Base-by-base conservation (phyloP, 2,113 vertebrate genomes). In the Lutjanus erythropterus region DNA sequence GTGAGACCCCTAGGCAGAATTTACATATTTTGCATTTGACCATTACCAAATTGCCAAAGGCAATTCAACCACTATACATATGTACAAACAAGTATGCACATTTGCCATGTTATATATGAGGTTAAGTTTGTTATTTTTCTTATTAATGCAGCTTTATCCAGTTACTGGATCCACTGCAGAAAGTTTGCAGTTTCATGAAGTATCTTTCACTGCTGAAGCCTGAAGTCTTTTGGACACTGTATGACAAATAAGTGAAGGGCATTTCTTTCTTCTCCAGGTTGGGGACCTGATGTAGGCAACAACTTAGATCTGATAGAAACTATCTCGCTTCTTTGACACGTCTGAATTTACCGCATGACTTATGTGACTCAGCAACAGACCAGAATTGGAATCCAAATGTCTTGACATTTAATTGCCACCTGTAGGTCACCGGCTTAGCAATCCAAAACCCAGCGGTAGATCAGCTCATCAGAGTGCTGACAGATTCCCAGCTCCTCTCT, bases 351-450 rank as follows among this genome's bases (percentile, higher is more conserved):
- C 71, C 37, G 79, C 71, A 80, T 88, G 91, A 92, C 83, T 91
- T 91, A 85, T 88, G 77, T 86, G 91, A 89, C 83, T 92, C 83
- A 83, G 89, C 83, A 84, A 61, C 85, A 75, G 82, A 86, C 50
- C 76, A 85, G 85, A 91, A 92, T 87, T 89, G 89, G 85, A 93
- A 93, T 92, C 90, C 88, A 92, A 94, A 94, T 94, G 92, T 86
- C 93, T 93, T 93, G 93, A 93, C 93, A 94, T 94, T 94, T 94
- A 93, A 91, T 92, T 88, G 90, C 88, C 88, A 92, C 91, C 91
- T 91, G 90, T 87, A 89, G 92, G 93, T 94, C 93, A 91, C 49
- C 23, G 71, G 82, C 86, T 86, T 78, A 74, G 86, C 87, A 87
- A 90, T 91, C 90, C 84, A 78, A 83, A 91, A 89, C 85, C 66